Base-by-base conservation (phyloP, 2,888 invertebrate species). In the Smittia aterrima region DNA sequence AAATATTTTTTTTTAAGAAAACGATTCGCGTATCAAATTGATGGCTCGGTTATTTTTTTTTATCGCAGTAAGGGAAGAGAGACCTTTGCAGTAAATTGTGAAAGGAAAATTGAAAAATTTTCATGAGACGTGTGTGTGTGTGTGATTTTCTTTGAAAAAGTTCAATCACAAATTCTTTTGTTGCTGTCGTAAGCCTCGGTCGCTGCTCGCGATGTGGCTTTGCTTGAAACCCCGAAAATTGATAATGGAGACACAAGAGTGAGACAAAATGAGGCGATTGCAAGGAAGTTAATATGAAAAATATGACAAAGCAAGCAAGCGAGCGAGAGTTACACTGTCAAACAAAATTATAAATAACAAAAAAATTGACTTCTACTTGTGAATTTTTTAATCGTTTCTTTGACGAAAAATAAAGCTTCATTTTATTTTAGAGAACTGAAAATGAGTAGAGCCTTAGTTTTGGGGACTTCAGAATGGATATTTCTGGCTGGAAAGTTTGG, bases 301-400 rank as follows among this genome's bases (percentile, higher is more conserved):
- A n/a, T n/a, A n/a, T 47, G 47, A 47, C 13, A 47, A 47, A 47
- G 47, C 47, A 13, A 47, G 32, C 32, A 32, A 9, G 32, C 32
- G n/a, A 47, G 47, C 47, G 47, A 47, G 47, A 47, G 47, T 11
- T 47, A 47, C 47, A 47, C 47, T 47, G 47, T 47, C 47, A 47
- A 47, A 47, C 47, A 3, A n/a, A 2, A n/a, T 47, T 47, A 47
- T 47, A 47, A 47, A 47, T 47, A 47, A 47, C 47, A 47, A 47
- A 47, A 32, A 47, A 47, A n/a, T n/a, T 47, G n/a, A 47, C 47
- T 47, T 47, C 47, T 47, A n/a, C 47, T 47, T 47, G 47, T 2
- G 47, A 47, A 3, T n/a, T 47, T 47, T 47, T 16, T 47, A 16
- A 47, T 13, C 32, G 47, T 4, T 4, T 47, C 6, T 47, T 47